phyloP scores from a whole-genome alignment of 2,888 invertebrate genomes.

The Bibio marci region DNA sequence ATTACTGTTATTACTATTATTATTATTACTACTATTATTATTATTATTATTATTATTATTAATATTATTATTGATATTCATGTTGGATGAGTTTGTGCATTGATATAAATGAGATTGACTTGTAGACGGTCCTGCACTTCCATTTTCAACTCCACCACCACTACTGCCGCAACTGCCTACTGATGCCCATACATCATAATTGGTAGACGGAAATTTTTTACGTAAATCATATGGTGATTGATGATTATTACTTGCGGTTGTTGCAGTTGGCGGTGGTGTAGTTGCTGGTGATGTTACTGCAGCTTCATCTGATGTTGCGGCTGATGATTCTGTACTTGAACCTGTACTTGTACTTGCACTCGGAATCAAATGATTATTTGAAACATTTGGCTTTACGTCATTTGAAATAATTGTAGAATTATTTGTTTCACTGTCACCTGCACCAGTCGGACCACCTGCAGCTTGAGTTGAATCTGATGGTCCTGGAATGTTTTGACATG shows the following conservation, averaged over 20 bases:
- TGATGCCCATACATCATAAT: slow-evolving; percentile 25
- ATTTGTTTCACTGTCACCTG: no score
- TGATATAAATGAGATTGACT: slow-evolving; percentile 3
- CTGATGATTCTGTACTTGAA: slow-evolving; percentile 7
- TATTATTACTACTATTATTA: slow-evolving; percentile 1
- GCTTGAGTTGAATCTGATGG: no score
- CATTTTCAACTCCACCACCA: slow-evolving; percentile 24
- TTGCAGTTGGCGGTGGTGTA: slow-evolving; percentile 10
- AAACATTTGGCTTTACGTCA: no score
- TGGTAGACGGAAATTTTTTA: slow-evolving; percentile 61
- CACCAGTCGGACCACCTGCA: no score
- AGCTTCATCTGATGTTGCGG: slow-evolving; percentile 1
- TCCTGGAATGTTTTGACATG: slow-evolving; percentile 47
- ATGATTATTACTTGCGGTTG: slow-evolving; percentile 33
- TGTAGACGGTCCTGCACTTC: slow-evolving; percentile 3
- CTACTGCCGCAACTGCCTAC: slow-evolving; percentile 31
- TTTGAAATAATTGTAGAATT: no score
- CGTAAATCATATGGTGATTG: slow-evolving; percentile 83
- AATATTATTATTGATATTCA: neutral
- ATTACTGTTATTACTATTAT: slow-evolving; percentile 4
- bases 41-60: no score
- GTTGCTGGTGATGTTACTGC: slow-evolving; percentile 8
- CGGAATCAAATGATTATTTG: no score
- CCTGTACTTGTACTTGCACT: slow-evolving; percentile 14
- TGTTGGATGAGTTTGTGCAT: neutral